A percentile compares a stretch with the other conserved stretches of the same genome.
Conservation (phyloP, 1,140 invertebrate genomes). For the Bombus superbus region DNA sequence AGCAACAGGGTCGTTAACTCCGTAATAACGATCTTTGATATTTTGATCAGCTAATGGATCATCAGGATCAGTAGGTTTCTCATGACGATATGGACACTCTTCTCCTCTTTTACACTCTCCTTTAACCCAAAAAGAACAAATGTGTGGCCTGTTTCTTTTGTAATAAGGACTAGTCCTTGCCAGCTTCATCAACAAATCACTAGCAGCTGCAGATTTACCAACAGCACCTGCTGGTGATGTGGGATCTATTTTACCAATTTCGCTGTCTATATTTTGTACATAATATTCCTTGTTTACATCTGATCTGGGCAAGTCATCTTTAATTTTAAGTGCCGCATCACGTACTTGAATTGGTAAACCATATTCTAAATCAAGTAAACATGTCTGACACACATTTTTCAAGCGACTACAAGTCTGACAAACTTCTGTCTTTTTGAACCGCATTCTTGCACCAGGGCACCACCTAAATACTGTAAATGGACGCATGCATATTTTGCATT, state of each 20-base stretch:
- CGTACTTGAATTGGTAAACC: conserved; percentile 97
- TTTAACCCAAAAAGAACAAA: conserved; percentile 99
- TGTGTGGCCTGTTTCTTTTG: conserved; percentile 98
- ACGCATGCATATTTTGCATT: conserved; percentile 99
- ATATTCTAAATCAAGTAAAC: conserved; percentile 98
- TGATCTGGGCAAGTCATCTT: conserved; percentile 97
- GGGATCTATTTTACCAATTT: conserved; percentile 86
- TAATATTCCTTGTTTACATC: conserved; percentile 99
- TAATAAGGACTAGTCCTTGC: conserved; percentile 99
- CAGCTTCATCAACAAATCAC: conserved; percentile 96
- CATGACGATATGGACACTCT: conserved; percentile 99
- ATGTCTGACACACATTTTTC: conserved; percentile 99
- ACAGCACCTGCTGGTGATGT: conserved; percentile 86
- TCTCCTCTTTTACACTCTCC: conserved; percentile 99
- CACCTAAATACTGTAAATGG: conserved; percentile 99
- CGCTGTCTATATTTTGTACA: conserved; percentile 96
- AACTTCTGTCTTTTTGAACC: conserved; percentile 99
- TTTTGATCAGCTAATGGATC: conserved; percentile 99
- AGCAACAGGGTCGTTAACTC: conserved; percentile 99
- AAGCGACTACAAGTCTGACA: conserved; percentile 99
- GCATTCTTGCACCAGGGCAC: conserved; percentile 99
- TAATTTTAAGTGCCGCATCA: conserved; percentile 97
- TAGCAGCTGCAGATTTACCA: conserved; percentile 90
- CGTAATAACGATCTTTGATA: conserved; percentile 99
- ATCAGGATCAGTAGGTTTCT: conserved; percentile 99